Percentiles rank a stretch among this genome's conserved stretches.
phyloP scores from a whole-genome alignment of 2,888 invertebrate genomes.

The Brassicogethes aeneus region DNA sequence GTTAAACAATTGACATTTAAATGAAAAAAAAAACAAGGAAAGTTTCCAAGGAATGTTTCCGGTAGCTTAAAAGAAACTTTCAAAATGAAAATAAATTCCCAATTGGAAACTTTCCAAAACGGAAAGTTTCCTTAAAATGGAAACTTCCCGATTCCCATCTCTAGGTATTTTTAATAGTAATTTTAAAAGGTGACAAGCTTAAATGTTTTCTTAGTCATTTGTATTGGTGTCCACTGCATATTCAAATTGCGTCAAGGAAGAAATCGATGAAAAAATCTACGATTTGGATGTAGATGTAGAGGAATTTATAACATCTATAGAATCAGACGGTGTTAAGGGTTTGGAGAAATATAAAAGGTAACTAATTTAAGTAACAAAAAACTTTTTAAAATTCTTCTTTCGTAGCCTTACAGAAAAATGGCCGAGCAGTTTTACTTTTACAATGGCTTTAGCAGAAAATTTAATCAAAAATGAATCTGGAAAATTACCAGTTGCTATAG shows the following conservation, averaged over 20 bases:
- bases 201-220: constrained; percentile 24
- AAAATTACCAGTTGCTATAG: not conserved
- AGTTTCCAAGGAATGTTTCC: no score
- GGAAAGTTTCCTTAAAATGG: no score
- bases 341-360: constrained; percentile 21
- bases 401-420: constrained; percentile 15
- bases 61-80: no score
- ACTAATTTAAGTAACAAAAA: not conserved
- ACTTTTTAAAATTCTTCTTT: not conserved
- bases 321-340: constrained; percentile 34
- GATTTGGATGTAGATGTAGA: constrained; percentile 34
- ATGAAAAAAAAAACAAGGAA: no score
- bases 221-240: constrained; percentile 27
- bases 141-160: no score
- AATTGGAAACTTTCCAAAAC: no score
- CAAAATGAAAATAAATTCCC: no score
- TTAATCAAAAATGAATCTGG: not conserved
- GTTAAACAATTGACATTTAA: no score
- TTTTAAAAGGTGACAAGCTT: no score
- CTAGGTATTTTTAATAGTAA: no score
- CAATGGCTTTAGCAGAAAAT: not conserved
- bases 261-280: constrained; percentile 28
- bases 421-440: constrained; percentile 9
- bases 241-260: constrained; percentile 22
- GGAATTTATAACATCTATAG: constrained; percentile 30